Conservation (phyloP, 1,140 invertebrate species). For the Mercenaria mercenaria region DNA sequence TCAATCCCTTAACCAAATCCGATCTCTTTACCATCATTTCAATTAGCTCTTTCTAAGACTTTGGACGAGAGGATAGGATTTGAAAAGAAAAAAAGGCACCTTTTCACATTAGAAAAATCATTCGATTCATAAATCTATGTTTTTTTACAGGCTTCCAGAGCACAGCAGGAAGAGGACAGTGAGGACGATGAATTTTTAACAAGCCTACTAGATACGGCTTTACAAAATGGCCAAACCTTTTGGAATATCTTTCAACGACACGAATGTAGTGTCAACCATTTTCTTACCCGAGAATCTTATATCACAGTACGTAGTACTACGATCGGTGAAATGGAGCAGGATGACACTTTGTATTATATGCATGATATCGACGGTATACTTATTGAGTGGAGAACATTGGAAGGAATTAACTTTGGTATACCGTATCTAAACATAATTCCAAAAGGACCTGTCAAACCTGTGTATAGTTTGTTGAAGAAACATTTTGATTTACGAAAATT, state of each 20-base stretch:
- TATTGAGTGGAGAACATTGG: background rate
- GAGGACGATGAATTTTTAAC: too few relatives aligned
- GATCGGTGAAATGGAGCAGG: background rate
- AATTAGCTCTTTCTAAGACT: too few relatives aligned
- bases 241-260: background rate
- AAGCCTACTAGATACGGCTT: too few relatives aligned
- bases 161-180: too few relatives aligned
- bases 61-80: too few relatives aligned
- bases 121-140: too few relatives aligned
- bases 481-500: background rate
- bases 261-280: background rate
- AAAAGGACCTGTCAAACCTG: background rate
- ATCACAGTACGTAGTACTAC: background rate
- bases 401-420: background rate
- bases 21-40: too few relatives aligned
- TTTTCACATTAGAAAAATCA: too few relatives aligned
- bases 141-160: too few relatives aligned
- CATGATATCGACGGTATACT: conserved; percentile 33
- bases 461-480: background rate
- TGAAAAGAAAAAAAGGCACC: too few relatives aligned
- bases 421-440: background rate
- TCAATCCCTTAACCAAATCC: too few relatives aligned
- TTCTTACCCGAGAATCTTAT: background rate
- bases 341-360: background rate
- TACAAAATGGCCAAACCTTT: background rate